Conservation (phyloP, 2,888 invertebrate genomes). For the Apotomis capreana region DNA sequence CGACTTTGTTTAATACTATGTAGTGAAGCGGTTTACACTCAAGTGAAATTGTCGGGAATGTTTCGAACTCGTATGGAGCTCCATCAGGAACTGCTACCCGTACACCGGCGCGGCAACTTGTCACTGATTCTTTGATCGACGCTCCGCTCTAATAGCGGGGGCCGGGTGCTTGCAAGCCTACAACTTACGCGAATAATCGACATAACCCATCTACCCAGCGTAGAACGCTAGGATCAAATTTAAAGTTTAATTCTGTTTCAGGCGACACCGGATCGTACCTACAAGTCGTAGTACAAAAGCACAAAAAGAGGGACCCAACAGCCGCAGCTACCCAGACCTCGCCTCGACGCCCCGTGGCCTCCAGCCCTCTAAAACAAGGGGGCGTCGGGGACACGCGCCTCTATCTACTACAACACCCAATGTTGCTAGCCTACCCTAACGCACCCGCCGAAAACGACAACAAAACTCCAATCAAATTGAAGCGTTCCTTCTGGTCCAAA, state of each 20-base stretch:
- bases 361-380: conserved; percentile 27
- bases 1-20: no score
- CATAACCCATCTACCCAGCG: no score
- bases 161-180: no score
- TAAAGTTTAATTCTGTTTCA: not conserved
- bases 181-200: no score
- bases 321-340: conserved; percentile 27
- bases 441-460: not conserved
- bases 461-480: not conserved
- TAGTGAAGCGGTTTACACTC: no score
- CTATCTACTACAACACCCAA: conserved; percentile 22
- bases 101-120: no score
- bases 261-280: conserved; percentile 32
- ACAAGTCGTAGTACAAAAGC: conserved; percentile 35
- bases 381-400: conserved; percentile 11
- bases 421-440: conserved; percentile 24
- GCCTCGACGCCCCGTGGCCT: conserved; percentile 23
- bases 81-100: no score
- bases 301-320: conserved; percentile 28
- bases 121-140: no score
- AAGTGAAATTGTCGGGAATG: no score
- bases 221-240: no score
- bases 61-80: no score
- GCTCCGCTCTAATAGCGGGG: no score
- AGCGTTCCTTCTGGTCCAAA: conserved; percentile 16